Evolutionary conservation across 2,797 vertebrate species (phyloP), one percentile per base, ranked within the genome.

Genomic region (Melanotaenia trifasciata): DNA sequence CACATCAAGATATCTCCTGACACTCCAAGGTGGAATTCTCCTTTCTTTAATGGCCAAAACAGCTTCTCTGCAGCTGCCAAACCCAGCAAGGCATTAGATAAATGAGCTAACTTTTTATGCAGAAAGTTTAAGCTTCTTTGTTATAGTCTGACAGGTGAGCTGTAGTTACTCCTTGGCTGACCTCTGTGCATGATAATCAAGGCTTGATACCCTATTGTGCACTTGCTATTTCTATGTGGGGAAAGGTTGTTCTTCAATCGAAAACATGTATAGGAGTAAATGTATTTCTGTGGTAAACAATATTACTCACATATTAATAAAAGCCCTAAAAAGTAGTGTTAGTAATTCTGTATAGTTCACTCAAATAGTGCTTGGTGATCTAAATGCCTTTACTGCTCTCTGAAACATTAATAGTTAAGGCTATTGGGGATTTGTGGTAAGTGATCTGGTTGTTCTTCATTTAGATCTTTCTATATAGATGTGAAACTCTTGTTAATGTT

Each of bases 1-100:
- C 62, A 54, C 57, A 77, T 80, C 5, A 28, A 65, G 36, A 59
- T 64, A 35, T 62, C 28, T 64, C 20, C 16, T 38, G 38, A 63
- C 3, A 70, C 18, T 62, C 38, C 12, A 66, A 33, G 38, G 5
- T 13, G 35, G 5, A 1, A 0, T 60, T 51, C 10, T 22, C 30
- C 6, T 69, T 28, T 12, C 36, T 36, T 62, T 33, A 22, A 54
- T 9, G 9, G 18, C 11, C 5, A 51, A 60, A 56, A 0, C 8
- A 13, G 47, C 0, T 11, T 9, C 16, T 70, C 9, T 60, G 30
- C 24, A 20, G 40, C 7, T 47, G 16, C 30, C 16, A 43, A 47
- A 45, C 40, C 12, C 8, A 58, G 47, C 33, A 64, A 22, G 36
- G 58, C 50, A 56, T 30, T n/a, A 35, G 32, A 5, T 65, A 54